Conservation (phyloP, 2,888 invertebrate species). For the Camptogramma bilineatum region DNA sequence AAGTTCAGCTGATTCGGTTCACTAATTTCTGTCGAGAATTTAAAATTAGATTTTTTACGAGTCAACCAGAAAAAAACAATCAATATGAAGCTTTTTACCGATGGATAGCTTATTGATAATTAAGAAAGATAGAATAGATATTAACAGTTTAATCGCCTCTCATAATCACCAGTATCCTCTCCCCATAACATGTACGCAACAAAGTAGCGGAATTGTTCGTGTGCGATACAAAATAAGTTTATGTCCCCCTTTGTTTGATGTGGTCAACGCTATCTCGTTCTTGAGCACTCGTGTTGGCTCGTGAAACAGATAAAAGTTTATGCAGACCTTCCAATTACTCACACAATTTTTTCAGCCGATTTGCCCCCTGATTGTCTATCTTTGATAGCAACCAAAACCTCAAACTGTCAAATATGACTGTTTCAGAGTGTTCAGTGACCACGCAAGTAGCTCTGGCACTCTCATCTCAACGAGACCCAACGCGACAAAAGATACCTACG, state of each 20-base stretch:
- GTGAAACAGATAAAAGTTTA: slow-evolving; percentile 62
- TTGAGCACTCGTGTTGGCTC: slow-evolving; percentile 68
- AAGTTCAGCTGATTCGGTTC: background rate
- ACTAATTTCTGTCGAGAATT: background rate
- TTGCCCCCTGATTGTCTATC: no score
- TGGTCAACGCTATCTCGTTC: slow-evolving; percentile 73
- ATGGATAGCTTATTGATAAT: no score
- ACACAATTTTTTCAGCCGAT: slow-evolving; percentile 15
- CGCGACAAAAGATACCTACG: no score
- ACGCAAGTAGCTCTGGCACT: no score
- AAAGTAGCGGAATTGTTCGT: slow-evolving; percentile 67
- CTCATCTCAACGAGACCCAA: no score
- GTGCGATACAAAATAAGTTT: slow-evolving; percentile 79
- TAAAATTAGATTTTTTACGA: background rate
- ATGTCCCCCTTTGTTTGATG: slow-evolving; percentile 73
- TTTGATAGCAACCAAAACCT: no score
- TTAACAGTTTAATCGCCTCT: slow-evolving; percentile 40
- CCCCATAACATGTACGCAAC: slow-evolving; percentile 51
- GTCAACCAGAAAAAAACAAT: background rate
- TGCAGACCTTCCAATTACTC: slow-evolving; percentile 20
- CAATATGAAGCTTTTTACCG: no score
- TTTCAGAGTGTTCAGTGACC: no score
- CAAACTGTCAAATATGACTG: no score
- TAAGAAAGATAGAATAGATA: slow-evolving; percentile 22
- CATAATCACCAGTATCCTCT: slow-evolving; percentile 45